Evolutionary conservation across 1,140 invertebrate species (phyloP).

Genomic region (Rhyzopertha dominica): DNA sequence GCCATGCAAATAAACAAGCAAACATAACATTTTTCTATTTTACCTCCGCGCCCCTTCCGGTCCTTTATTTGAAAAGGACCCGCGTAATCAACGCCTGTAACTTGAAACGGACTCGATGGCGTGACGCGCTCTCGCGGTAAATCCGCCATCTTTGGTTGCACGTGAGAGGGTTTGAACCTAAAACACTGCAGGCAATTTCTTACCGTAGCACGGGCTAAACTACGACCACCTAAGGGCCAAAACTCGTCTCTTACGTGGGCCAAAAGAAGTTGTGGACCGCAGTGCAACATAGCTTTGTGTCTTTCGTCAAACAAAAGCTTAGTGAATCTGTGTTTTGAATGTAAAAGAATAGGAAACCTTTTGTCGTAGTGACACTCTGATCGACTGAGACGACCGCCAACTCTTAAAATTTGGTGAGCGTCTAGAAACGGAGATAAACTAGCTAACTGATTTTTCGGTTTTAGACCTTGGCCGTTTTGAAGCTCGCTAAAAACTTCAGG

Average conservation of each 20-base stretch:
- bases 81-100: constrained; percentile 31
- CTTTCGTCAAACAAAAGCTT: constrained; percentile 1
- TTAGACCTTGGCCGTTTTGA: constrained; percentile 1
- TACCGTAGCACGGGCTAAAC: constrained; percentile 23
- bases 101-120: constrained; percentile 28
- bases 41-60: background rate
- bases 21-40: constrained; percentile 27
- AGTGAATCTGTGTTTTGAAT: background rate
- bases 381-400: constrained; percentile 43
- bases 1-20: constrained; percentile 24
- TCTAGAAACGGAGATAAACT: constrained; percentile 43
- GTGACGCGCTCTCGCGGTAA: constrained; percentile 33
- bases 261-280: constrained; percentile 37
- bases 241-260: constrained; percentile 21
- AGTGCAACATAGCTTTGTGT: constrained; percentile 30
- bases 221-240: constrained; percentile 35
- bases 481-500: constrained; percentile 9
- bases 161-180: constrained; percentile 25
- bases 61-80: constrained; percentile 7
- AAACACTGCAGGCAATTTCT: constrained; percentile 35
- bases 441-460: constrained; percentile 14
- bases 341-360: too few relatives aligned
- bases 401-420: constrained; percentile 36
- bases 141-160: constrained; percentile 34
- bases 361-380: too few relatives aligned